Evolutionary conservation across 2,113 vertebrate genomes (phyloP), one percentile per base, ranked within the genome.

Genomic region (Corythornis madagascariensis): DNA sequence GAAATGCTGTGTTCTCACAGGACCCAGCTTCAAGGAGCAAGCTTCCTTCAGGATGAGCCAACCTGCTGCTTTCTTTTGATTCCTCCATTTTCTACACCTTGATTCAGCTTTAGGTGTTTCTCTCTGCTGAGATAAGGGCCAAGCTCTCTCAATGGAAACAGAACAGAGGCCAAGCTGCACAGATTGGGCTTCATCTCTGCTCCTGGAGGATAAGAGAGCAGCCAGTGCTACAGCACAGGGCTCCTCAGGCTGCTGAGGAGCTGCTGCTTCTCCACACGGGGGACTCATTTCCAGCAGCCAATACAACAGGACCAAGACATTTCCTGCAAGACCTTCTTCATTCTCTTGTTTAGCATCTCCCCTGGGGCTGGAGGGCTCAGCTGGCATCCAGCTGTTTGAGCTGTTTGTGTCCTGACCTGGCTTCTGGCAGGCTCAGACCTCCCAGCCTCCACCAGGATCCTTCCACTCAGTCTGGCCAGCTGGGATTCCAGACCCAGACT

Each of bases 381-480:
- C 38, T 9, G 38, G 38, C 38, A 38, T 38, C 38, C 38, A 38
- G 38, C 86, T 12, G 83, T 83, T 69, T 92, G 87, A 71, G 92
- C 59, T 60, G 97, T 69, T 38, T 96, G 96, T 38, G 69, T 94
- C 71, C 81, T 90, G 57, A 98, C 89, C 86, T 88, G 88, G 42
- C 59, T 88, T 92, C 95, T 97, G 42, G 67, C 97, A 98, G 35
- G 73, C 35, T 97, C 97, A 55, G 87, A 97, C 35, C 95, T 91
- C 48, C 89, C 94, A 0, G 96, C 56, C 88, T 98, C 95, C 40
- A 98, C 84, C 40, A 98, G 91, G 85, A 98, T 98, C 47, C 88
- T 89, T 86, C 98, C 98, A 63, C 97, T 95, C 43, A 97, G 67
- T 66, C 52, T 26, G 4, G 50, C 89, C 89, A 94, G 28, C 17